Evolutionary conservation across 2,797 vertebrate species (phyloP).

Genomic region (Mormyrus proboscirostris): DNA sequence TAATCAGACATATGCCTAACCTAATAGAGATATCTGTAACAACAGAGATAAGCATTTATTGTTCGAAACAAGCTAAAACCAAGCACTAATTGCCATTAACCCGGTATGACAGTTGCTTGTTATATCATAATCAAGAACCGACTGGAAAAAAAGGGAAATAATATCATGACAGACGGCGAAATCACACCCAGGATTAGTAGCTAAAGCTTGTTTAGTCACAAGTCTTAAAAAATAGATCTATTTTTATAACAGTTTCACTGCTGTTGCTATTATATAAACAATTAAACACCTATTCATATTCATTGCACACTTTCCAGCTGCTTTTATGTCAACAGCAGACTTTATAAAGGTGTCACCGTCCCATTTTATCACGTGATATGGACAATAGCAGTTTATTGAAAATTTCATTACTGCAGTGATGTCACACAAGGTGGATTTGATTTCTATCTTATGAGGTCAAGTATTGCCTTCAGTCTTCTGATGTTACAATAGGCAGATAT

Average conservation of each 20-base stretch:
- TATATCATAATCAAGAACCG: not conserved
- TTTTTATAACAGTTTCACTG: not conserved
- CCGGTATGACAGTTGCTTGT: not conserved
- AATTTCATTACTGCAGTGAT: not conserved
- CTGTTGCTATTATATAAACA: constrained; percentile 8
- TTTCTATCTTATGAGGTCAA: not conserved
- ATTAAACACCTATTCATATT: not conserved
- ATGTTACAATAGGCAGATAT: not conserved
- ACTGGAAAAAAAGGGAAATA: not conserved
- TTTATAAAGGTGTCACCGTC: not conserved
- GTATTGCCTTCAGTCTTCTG: not conserved
- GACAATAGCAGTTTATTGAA: not conserved
- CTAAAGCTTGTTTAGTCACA: constrained; percentile 2
- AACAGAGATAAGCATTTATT: constrained; percentile 1
- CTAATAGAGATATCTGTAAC: not conserved
- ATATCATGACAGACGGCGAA: not conserved
- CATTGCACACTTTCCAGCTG: not conserved
- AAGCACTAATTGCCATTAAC: not conserved
- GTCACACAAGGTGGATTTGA: not conserved
- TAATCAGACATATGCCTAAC: not conserved
- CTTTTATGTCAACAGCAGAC: not conserved
- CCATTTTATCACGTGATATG: not conserved
- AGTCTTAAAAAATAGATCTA: not conserved
- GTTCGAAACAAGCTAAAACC: not conserved
- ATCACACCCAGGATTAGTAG: not conserved